Evolutionary conservation across 2,113 vertebrate genomes (phyloP).

Genomic region (Spilogale gracilis): DNA sequence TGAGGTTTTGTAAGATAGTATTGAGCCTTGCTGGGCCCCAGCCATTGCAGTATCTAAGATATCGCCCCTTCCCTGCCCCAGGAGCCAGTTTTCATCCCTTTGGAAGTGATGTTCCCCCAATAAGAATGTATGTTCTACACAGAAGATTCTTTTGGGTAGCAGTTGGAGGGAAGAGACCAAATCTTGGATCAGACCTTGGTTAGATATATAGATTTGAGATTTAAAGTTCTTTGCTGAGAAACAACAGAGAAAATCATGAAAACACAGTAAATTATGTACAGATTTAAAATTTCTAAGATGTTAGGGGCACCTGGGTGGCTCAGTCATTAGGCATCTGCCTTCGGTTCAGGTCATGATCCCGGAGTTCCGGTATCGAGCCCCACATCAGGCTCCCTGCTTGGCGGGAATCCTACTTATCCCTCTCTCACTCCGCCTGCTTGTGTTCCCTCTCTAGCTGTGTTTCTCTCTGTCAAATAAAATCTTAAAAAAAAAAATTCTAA

Average conservation of each 20-base stretch:
- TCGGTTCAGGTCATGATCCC: no score
- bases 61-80: neutral
- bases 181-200: neutral
- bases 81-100: neutral
- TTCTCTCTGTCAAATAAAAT: no score
- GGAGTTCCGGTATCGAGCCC: no score
- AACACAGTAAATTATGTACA: neutral
- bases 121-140: neutral
- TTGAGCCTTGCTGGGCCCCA: neutral
- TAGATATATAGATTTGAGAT: neutral
- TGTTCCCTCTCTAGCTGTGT: no score
- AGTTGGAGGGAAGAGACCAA: neutral
- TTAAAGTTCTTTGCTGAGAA: neutral
- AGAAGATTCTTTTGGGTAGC: neutral
- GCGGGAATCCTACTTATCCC: no score
- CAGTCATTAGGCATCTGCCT: no score
- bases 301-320: neutral
- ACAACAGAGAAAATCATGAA: neutral
- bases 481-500: neutral
- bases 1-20: neutral
- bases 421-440: no score
- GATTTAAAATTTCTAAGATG: neutral
- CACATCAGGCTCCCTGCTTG: no score
- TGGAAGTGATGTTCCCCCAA: neutral
- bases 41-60: neutral